A percentile compares a stretch with the other conserved stretches of the same genome.
Conservation (phyloP, 2,888 invertebrate species). For the Tethea ocularis region DNA sequence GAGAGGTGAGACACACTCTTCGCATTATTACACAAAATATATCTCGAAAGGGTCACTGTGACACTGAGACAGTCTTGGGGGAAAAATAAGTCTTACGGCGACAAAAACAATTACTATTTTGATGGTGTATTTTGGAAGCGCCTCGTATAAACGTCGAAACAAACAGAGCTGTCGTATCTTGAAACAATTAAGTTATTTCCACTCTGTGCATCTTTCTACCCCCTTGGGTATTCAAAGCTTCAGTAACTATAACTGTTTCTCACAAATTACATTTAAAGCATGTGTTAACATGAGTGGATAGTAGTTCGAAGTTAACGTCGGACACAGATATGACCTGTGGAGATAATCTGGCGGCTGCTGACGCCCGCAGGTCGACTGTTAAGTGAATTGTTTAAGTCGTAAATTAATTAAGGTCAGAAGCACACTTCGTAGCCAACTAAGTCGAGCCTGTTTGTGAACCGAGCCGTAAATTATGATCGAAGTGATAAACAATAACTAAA, state of each 20-base stretch:
- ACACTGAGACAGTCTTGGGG: not conserved
- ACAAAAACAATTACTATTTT: not conserved
- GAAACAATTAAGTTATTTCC: slow-evolving; percentile 28
- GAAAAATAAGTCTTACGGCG: not conserved
- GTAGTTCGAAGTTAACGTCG: slow-evolving; percentile 59
- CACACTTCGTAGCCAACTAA: slow-evolving; percentile 58
- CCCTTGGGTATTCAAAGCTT: slow-evolving; percentile 51
- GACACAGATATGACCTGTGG: slow-evolving; percentile 68
- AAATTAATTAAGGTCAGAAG: slow-evolving; percentile 73
- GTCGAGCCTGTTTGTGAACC: slow-evolving; percentile 59
- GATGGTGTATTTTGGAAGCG: not conserved
- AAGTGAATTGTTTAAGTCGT: slow-evolving; percentile 70
- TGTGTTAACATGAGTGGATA: slow-evolving; percentile 54
- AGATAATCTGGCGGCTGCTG: slow-evolving; percentile 56
- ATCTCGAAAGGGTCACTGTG: not conserved
- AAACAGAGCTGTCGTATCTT: slow-evolving; percentile 21
- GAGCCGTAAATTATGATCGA: slow-evolving; percentile 57
- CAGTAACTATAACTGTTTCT: slow-evolving; percentile 60
- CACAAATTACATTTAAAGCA: slow-evolving; percentile 60
- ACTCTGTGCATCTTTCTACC: slow-evolving; percentile 31
- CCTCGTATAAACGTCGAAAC: not conserved
- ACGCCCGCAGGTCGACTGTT: slow-evolving; percentile 49
- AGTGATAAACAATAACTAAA: slow-evolving; percentile 39
- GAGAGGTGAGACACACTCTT: slow-evolving; percentile 55
- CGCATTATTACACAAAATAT: slow-evolving; percentile 7